Evolutionary conservation across 2,888 invertebrate genomes (phyloP).

Genomic region (Andrena fulva): DNA sequence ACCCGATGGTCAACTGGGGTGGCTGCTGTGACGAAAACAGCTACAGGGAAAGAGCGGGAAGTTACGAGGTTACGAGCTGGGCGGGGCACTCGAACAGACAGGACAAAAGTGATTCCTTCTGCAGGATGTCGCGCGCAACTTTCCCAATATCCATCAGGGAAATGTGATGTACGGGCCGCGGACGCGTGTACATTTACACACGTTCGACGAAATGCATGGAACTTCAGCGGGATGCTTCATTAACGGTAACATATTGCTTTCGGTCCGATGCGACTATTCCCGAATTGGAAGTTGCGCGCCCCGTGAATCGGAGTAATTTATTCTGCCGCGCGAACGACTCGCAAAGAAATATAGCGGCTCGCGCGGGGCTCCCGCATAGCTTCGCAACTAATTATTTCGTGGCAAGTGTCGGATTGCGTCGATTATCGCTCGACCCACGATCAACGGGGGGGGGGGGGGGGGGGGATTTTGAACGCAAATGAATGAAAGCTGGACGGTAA

Average conservation of each 20-base stretch:
- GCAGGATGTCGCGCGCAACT: conserved; percentile 70
- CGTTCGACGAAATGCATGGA: conserved; percentile 38
- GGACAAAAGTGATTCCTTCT: conserved; percentile 58
- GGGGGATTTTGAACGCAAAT: background rate
- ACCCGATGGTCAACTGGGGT: conserved; percentile 30
- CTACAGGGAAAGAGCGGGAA: conserved; percentile 52
- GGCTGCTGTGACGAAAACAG: conserved; percentile 39
- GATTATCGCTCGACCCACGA: conserved; percentile 8
- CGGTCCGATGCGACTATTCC: conserved; percentile 25
- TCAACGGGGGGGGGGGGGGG: background rate
- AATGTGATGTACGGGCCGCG: conserved; percentile 43
- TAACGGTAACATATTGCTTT: conserved; percentile 56
- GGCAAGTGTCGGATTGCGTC: conserved; percentile 9
- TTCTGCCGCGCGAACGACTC: conserved; percentile 36
- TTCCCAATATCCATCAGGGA: conserved; percentile 73
- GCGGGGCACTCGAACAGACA: conserved; percentile 38
- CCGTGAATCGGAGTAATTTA: conserved; percentile 42
- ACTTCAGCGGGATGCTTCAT: conserved; percentile 54
- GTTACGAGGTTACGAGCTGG: conserved; percentile 55
- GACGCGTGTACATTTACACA: conserved; percentile 57
- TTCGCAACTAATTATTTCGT: conserved; percentile 33
- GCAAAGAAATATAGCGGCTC: conserved; percentile 37
- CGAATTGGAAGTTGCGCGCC: conserved; percentile 30
- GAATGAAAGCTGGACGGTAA: background rate
- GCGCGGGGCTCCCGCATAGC: background rate